Base-by-base conservation (phyloP, 2,113 vertebrate genomes). In the Empidonax traillii region DNA sequence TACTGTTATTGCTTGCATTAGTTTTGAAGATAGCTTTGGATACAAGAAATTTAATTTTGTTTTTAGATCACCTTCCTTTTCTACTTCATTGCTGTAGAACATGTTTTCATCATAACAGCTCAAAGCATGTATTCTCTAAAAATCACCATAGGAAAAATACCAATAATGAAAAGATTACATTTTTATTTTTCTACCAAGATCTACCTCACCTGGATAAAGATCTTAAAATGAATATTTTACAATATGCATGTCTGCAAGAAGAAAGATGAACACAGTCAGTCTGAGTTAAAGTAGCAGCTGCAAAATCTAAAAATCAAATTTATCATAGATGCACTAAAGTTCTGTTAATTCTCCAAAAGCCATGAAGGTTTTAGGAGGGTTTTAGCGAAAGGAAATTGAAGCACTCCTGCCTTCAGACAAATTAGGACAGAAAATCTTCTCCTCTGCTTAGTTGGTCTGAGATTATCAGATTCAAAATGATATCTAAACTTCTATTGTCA, bases 291-390 rank as follows among this genome's bases (percentile, higher is more conserved):
- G 17, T 22, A 66, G 67, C 83, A 95, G 77, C 39, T 94, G 53
- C 31, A 55, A 88, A 89, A 95, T 86, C 89, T 96, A 85, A 96
- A 95, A 85, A 93, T 96, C 87, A 94, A 89, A 96, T 59, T 66
- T 91, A 94, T 84, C 79, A 87, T 87, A 68, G 59, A 95, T 69
- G 55, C 30, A 79, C 79, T 46, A 5, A 93, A 95, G 83, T 96
- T 94, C 76, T 94, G 77, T 87, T 95, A 97, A 97, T 97, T 92
- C 73, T 96, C 30, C 55, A 88, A 85, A 96, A 96, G 71, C 51
- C 55, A 82, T 20, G 46, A 67, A 52, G 62, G 51, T 93, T 95
- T 95, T 96, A 85, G 66, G 33, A 67, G 37, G 58, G 80, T 78
- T 97, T 96, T 95, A 96, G 85, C 78, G 62, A 62, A 94, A 74